Conservation (phyloP, 64 coral and sea anemone genomes). For the Montipora efflorescens region DNA sequence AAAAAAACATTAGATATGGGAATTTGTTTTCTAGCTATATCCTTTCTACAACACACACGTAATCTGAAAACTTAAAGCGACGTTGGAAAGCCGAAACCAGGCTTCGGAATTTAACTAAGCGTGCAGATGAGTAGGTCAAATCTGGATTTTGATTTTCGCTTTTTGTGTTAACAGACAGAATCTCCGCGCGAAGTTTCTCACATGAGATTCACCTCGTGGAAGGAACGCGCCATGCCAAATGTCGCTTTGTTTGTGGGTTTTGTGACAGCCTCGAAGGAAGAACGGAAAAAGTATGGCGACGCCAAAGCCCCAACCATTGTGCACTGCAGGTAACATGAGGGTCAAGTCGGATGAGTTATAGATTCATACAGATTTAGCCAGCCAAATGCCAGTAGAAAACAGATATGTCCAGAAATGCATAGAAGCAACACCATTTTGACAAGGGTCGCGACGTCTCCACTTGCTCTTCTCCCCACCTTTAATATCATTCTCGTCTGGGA, state of each 20-base stretch:
- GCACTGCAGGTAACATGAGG: slow-evolving; percentile 78
- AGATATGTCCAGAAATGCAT: too few species aligned
- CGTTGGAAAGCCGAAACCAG: too few species aligned
- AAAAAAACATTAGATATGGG: too few species aligned
- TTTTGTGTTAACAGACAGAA: neutral
- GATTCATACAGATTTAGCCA: neutral
- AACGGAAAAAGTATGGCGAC: slow-evolving; percentile 71
- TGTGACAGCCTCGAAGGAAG: slow-evolving; percentile 65
- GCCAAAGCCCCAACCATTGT: slow-evolving; percentile 75
- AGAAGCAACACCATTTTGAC: too few species aligned
- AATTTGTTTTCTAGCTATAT: too few species aligned
- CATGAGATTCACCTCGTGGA: slow-evolving; percentile 88
- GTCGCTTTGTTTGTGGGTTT: slow-evolving; percentile 89
- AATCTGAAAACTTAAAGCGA: too few species aligned
- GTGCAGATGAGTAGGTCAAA: too few species aligned
- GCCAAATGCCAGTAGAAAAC: neutral
- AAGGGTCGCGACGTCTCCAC: too few species aligned
- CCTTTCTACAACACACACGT: too few species aligned
- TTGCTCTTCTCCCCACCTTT: too few species aligned
- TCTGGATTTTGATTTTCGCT: neutral
- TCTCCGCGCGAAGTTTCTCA: slow-evolving; percentile 77
- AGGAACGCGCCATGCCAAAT: slow-evolving; percentile 79
- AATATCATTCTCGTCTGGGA: too few species aligned
- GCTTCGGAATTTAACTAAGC: too few species aligned
- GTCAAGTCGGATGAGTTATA: neutral